A percentile compares a stretch with the other conserved stretches of the same genome.
Evolutionary conservation across 2,113 vertebrate genomes (phyloP).

Genomic region (Zapornia atra): DNA sequence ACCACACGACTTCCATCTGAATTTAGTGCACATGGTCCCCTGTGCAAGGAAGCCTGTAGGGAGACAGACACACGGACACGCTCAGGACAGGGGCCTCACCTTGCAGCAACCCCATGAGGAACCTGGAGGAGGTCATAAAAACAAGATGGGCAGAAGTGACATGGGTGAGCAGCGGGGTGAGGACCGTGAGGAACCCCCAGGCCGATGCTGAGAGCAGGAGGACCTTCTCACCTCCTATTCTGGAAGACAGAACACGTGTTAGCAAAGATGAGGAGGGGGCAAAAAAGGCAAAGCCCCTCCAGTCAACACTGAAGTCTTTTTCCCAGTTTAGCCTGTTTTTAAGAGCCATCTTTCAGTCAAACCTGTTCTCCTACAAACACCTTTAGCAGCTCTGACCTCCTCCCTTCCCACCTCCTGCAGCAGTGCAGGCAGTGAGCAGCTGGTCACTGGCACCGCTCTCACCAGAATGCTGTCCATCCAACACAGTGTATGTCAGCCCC

Average conservation of each 20-base stretch:
- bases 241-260: constrained; percentile 29
- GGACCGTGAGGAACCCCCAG: constrained; percentile 88
- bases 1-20: neutral
- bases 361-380: neutral
- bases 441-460: neutral
- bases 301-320: neutral
- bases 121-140: constrained; percentile 85
- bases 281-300: neutral
- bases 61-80: accelerated
- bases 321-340: neutral
- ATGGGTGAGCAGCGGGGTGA: constrained; percentile 85
- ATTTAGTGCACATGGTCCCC: accelerated
- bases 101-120: constrained; percentile 93
- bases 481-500: neutral
- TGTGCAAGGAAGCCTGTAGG: neutral
- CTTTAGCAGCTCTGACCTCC: neutral
- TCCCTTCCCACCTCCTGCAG: neutral
- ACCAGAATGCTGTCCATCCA: no score
- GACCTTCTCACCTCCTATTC: constrained; percentile 94
- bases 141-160: constrained; percentile 85
- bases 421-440: no score
- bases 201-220: constrained; percentile 88
- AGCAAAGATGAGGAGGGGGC: neutral
- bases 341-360: neutral
- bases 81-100: constrained; percentile 74